Evolutionary conservation across 2,797 vertebrate genomes (phyloP).

Genomic region (Rhinatrema bivittatum): DNA sequence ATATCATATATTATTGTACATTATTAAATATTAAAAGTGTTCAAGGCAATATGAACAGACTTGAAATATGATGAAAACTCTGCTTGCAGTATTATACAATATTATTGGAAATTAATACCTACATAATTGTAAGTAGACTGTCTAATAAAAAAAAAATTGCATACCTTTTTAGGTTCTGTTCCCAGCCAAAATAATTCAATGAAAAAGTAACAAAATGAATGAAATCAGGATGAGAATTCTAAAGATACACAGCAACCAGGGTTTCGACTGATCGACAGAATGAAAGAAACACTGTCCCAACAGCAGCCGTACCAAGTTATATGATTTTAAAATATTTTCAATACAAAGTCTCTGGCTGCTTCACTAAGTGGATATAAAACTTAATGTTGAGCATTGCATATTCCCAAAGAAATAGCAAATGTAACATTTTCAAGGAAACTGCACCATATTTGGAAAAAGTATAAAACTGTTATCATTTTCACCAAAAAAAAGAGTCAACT

Average conservation of each 20-base stretch:
- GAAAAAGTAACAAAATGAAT: neutral
- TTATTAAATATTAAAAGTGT: conserved; percentile 16
- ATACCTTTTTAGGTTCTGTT: neutral
- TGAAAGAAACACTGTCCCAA: too few species aligned
- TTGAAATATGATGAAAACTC: conserved; percentile 6
- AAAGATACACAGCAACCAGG: too few species aligned
- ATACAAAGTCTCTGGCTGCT: too few species aligned
- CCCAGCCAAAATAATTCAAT: conserved; percentile 3
- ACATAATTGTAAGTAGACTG: neutral
- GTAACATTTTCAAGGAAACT: neutral
- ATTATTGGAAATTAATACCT: conserved; percentile 8
- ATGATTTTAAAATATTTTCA: too few species aligned
- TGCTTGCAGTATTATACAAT: neutral
- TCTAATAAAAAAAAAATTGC: conserved; percentile 1
- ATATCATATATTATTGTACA: neutral
- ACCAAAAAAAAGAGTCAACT: neutral
- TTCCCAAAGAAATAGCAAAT: too few species aligned
- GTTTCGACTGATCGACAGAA: too few species aligned
- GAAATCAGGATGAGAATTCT: too few species aligned
- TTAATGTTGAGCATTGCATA: too few species aligned
- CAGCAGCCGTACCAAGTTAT: too few species aligned
- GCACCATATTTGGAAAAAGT: neutral
- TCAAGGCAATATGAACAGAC: neutral
- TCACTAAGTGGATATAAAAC: too few species aligned
- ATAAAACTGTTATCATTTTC: neutral